These are phyloP conservation scores for Phyllotreta cruciferae DNA, from an alignment of 2,888 invertebrate genomes.

Conservation along the genomic window DNA sequence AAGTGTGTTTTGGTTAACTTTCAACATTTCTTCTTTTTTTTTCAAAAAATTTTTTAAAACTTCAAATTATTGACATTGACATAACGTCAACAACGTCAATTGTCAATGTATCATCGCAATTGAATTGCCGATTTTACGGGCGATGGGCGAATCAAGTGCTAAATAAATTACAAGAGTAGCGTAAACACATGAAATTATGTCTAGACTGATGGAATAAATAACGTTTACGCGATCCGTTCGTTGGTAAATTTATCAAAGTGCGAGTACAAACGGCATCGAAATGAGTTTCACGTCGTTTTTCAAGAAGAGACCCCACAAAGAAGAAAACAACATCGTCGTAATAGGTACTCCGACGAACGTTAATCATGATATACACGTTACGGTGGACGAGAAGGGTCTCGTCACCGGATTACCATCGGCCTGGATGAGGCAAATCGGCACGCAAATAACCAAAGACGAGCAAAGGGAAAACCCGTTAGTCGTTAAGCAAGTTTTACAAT, in stretches of 20 bases:
- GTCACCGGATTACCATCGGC: conserved; percentile 85
- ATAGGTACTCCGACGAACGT: conserved; percentile 78
- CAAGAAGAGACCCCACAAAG: conserved; percentile 40
- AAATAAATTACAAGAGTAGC: conserved; percentile 18
- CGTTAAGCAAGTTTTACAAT: conserved; percentile 88
- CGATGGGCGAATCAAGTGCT: conserved; percentile 21
- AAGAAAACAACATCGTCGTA: conserved; percentile 59
- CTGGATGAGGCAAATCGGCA: conserved; percentile 80
- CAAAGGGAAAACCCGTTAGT: conserved; percentile 90
- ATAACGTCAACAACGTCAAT: not conserved
- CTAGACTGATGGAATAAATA: conserved; percentile 22
- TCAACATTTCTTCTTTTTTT: not conserved
- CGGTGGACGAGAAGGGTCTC: conserved; percentile 83
- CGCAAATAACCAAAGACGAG: conserved; percentile 85
- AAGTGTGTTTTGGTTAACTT: not conserved
- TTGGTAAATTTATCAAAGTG: conserved; percentile 3
- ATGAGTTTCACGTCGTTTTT: conserved; percentile 40
- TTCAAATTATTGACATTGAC: no score
- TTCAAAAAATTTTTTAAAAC: no score
- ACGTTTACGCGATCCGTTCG: not conserved
- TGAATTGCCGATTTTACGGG: conserved; percentile 16
- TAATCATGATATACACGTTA: conserved; percentile 86
- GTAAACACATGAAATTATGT: conserved; percentile 23
- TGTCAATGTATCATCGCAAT: conserved; percentile 20
- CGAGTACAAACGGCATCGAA: conserved; percentile 7